Evolutionary conservation across 2,113 vertebrate species (phyloP).

Genomic region (Cromileptes altivelis): DNA sequence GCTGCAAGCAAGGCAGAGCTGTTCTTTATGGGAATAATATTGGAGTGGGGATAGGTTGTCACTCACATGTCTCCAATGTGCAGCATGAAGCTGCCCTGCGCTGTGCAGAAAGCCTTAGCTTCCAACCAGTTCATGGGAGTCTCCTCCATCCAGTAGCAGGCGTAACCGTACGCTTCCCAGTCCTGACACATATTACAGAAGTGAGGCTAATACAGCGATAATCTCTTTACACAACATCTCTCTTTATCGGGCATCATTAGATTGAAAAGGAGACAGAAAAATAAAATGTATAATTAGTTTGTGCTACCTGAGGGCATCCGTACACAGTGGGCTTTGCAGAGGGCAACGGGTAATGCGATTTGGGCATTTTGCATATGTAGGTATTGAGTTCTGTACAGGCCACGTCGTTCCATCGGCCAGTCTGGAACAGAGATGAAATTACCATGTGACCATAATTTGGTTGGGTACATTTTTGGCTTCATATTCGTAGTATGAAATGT

Average conservation of each 20-base stretch:
- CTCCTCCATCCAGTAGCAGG: constrained; percentile 86
- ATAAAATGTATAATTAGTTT: background rate
- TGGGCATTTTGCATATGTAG: constrained; percentile 84
- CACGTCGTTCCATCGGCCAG: constrained; percentile 85
- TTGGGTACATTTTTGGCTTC: no score
- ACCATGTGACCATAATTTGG: no score
- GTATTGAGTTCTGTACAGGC: constrained; percentile 83
- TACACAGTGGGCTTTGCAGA: constrained; percentile 82
- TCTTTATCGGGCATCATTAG: background rate
- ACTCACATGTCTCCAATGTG: constrained; percentile 85
- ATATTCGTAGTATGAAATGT: background rate
- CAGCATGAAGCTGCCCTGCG: constrained; percentile 70
- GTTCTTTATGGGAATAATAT: background rate
- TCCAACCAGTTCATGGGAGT: constrained; percentile 72
- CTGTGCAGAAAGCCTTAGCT: constrained; percentile 80
- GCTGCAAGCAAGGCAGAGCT: background rate
- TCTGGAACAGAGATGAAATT: constrained; percentile 61
- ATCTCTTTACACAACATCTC: background rate
- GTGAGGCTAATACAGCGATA: background rate
- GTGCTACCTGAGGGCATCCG: constrained; percentile 82
- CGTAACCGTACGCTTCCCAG: constrained; percentile 84
- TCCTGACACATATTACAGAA: constrained; percentile 69
- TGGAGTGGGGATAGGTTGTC: background rate
- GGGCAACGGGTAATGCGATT: constrained; percentile 83
- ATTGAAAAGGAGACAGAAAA: background rate